A percentile compares a stretch with the other conserved stretches of the same genome.
phyloP scores from a whole-genome alignment of 2,797 vertebrate species.

The Gymnoscopelus braueri region DNA sequence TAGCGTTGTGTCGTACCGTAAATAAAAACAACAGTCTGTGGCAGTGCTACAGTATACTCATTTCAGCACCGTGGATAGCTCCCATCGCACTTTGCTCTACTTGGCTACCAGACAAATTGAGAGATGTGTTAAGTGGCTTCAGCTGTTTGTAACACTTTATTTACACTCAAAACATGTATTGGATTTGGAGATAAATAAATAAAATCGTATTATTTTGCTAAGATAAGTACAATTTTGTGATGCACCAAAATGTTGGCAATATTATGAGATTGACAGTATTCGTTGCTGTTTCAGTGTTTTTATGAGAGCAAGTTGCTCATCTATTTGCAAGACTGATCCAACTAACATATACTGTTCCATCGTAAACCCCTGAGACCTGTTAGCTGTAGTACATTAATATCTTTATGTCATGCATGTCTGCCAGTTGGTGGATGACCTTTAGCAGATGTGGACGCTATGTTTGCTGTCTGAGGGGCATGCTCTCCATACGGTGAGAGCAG shows the following conservation, averaged over 20 bases:
- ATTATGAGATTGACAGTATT: not conserved
- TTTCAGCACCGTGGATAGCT: slow-evolving; percentile 59
- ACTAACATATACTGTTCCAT: too few species aligned
- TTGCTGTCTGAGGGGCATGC: slow-evolving; percentile 15
- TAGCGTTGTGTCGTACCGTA: slow-evolving; percentile 34
- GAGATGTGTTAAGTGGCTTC: too few species aligned
- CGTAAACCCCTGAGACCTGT: slow-evolving; percentile 3
- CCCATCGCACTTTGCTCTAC: slow-evolving; percentile 13
- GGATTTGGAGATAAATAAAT: too few species aligned
- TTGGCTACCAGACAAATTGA: slow-evolving; percentile 24
- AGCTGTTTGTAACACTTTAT: not conserved
- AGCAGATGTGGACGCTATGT: slow-evolving; percentile 27
- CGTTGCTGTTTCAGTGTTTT: too few species aligned
- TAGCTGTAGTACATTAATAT: slow-evolving; percentile 13
- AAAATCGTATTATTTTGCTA: too few species aligned
- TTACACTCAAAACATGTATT: not conserved
- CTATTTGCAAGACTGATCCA: too few species aligned
- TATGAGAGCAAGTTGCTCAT: too few species aligned
- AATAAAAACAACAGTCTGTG: slow-evolving; percentile 23
- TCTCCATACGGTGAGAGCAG: not conserved
- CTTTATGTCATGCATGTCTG: slow-evolving; percentile 17
- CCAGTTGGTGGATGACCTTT: slow-evolving; percentile 51
- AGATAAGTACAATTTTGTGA: not conserved
- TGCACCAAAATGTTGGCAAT: not conserved
- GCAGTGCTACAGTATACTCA: slow-evolving; percentile 4